phyloP scores from a whole-genome alignment of 2,888 invertebrate species.

The Andrena haemorrhoa region DNA sequence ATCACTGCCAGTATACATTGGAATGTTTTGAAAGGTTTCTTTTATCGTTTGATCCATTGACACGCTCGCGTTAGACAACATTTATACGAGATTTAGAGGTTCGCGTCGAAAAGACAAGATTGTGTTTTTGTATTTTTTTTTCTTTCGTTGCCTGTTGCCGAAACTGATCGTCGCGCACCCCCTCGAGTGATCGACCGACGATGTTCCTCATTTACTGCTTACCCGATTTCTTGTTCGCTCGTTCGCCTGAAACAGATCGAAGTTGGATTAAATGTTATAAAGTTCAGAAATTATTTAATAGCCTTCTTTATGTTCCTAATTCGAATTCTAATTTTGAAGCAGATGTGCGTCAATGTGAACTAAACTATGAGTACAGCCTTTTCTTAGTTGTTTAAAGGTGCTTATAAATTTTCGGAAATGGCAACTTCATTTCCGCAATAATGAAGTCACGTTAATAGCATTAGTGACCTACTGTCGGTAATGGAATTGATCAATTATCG shows the following conservation, averaged over 20 bases:
- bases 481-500: no score
- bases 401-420: no score
- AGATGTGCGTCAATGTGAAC: no score
- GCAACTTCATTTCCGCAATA: no score
- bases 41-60: conserved; percentile 4
- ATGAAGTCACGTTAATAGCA: no score
- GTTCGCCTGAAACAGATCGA: conserved; percentile 77
- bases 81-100: conserved; percentile 44
- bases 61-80: conserved; percentile 42
- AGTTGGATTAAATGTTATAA: not conserved
- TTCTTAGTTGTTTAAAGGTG: no score
- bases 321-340: no score
- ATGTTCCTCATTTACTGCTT: conserved; percentile 78
- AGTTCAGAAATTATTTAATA: not conserved
- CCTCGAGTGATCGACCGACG: conserved; percentile 50
- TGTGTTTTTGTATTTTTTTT: conserved; percentile 37
- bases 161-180: conserved; percentile 50
- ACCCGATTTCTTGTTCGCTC: conserved; percentile 82
- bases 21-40: conserved; percentile 23
- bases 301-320: no score
- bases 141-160: conserved; percentile 71
- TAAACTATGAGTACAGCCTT: no score
- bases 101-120: conserved; percentile 62
- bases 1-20: conserved; percentile 24
- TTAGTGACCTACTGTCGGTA: no score